These are phyloP conservation scores for Telmatherina bonti DNA, from an alignment of 2,797 vertebrate species.

Conservation along the genomic window DNA sequence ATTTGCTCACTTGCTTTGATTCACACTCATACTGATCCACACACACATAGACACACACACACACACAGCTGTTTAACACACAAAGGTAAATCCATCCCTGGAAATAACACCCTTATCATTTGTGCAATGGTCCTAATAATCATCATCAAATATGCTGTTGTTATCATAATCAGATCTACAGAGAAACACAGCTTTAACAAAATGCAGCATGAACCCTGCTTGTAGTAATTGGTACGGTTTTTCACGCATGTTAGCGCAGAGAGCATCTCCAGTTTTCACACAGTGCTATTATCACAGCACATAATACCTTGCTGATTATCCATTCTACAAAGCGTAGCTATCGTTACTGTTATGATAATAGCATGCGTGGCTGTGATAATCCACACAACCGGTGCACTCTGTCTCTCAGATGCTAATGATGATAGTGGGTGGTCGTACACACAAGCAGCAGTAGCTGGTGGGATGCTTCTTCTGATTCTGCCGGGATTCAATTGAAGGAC, in stretches of 20 bases:
- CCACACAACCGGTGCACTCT: conserved; percentile 57
- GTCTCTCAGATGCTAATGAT: conserved; percentile 77
- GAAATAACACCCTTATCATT: conserved; percentile 68
- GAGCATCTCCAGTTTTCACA: conserved; percentile 70
- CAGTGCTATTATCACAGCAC: conserved; percentile 75
- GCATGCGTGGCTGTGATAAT: conserved; percentile 68
- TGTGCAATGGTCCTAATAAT: conserved; percentile 66
- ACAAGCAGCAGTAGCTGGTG: conserved; percentile 53
- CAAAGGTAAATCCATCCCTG: conserved; percentile 58
- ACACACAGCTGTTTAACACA: conserved; percentile 39
- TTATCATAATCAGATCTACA: conserved; percentile 76
- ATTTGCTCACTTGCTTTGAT: conserved; percentile 39
- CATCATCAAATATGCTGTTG: conserved; percentile 59
- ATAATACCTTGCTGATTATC: conserved; percentile 83
- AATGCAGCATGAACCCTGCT: conserved; percentile 72
- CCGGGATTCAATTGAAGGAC: conserved; percentile 38
- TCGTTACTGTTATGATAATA: conserved; percentile 77
- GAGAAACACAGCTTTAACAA: conserved; percentile 56
- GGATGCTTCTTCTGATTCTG: conserved; percentile 37
- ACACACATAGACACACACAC: conserved; percentile 16
- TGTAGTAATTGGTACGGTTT: conserved; percentile 66
- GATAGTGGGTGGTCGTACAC: conserved; percentile 74
- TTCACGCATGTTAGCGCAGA: conserved; percentile 58
- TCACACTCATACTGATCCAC: conserved; percentile 9
- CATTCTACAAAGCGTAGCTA: conserved; percentile 75